Evolutionary conservation across 2,113 vertebrate species (phyloP).

Genomic region (Emberiza fucata): DNA sequence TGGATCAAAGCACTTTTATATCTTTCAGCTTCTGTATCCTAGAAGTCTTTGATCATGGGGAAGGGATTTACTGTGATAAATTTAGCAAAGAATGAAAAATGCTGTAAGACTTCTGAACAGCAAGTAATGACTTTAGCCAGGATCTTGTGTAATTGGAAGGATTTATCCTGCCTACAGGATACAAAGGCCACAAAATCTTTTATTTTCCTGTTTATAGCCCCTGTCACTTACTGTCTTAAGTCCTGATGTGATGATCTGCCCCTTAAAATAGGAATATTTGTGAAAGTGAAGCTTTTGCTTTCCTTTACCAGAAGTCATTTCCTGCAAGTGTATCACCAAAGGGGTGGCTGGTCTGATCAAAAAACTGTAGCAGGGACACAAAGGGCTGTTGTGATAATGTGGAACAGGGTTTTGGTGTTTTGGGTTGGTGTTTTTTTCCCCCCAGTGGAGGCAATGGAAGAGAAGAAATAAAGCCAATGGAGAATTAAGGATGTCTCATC

Average conservation of each 20-base stretch:
- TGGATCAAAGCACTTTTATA: slow-evolving; percentile 50
- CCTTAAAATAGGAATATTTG: background rate
- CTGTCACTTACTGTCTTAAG: slow-evolving; percentile 13
- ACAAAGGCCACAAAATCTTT: slow-evolving; percentile 29
- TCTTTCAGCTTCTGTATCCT: slow-evolving; percentile 42
- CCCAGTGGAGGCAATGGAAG: background rate
- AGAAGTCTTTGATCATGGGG: slow-evolving; percentile 53
- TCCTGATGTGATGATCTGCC: background rate
- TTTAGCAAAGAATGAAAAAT: slow-evolving; percentile 63
- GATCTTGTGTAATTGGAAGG: slow-evolving; percentile 39
- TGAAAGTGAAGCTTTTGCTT: background rate
- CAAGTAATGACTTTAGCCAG: slow-evolving; percentile 66
- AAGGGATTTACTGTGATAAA: slow-evolving; percentile 70
- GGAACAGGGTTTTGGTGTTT: background rate
- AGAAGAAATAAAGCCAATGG: background rate
- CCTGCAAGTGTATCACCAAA: background rate
- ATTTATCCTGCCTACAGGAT: slow-evolving; percentile 41
- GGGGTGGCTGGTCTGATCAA: background rate
- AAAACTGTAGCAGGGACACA: no score
- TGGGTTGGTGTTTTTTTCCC: rapidly evolving
- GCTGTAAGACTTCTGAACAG: slow-evolving; percentile 39
- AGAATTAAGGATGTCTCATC: background rate
- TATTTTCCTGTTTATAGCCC: slow-evolving; percentile 34
- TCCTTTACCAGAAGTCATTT: background rate
- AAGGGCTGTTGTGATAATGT: background rate